Conservation (phyloP, 1,140 invertebrate genomes). For the Mya arenaria region DNA sequence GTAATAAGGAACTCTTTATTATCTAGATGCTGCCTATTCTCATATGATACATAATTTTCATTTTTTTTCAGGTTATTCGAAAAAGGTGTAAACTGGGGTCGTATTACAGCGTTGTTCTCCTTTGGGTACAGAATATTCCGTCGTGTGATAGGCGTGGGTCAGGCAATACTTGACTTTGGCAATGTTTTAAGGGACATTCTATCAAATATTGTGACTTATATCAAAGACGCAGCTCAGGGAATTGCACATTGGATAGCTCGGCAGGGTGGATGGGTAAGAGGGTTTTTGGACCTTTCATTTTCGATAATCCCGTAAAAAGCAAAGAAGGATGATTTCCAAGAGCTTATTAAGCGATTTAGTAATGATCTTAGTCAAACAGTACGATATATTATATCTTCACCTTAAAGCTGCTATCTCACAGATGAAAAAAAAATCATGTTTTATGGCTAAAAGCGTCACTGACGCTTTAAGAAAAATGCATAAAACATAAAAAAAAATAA, state of each 20-base stretch:
- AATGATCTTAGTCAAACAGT: not conserved
- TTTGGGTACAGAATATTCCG: constrained; percentile 77
- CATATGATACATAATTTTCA: not conserved
- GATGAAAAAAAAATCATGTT: not conserved
- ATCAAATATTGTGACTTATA: constrained; percentile 68
- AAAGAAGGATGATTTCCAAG: not conserved
- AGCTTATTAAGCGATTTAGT: not conserved
- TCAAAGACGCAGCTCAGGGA: constrained; percentile 58
- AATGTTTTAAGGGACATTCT: constrained; percentile 69
- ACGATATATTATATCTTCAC: not conserved
- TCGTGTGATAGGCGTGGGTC: constrained; percentile 55
- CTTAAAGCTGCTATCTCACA: not conserved
- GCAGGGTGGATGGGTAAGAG: constrained; percentile 78
- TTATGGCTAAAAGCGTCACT: not conserved
- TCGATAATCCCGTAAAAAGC: not conserved
- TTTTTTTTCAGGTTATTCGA: constrained; percentile 67
- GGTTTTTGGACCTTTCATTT: not conserved
- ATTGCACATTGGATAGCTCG: constrained; percentile 77
- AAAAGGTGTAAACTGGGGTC: constrained; percentile 72
- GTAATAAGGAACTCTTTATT: too few species aligned
- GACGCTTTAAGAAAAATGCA: too few species aligned
- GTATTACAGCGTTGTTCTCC: constrained; percentile 71
- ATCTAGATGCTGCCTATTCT: not conserved
- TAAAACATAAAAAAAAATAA: too few species aligned
- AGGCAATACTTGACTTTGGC: constrained; percentile 52